Evolutionary conservation across 1,140 invertebrate genomes (phyloP).

Genomic region (Portunus trituberculatus): DNA sequence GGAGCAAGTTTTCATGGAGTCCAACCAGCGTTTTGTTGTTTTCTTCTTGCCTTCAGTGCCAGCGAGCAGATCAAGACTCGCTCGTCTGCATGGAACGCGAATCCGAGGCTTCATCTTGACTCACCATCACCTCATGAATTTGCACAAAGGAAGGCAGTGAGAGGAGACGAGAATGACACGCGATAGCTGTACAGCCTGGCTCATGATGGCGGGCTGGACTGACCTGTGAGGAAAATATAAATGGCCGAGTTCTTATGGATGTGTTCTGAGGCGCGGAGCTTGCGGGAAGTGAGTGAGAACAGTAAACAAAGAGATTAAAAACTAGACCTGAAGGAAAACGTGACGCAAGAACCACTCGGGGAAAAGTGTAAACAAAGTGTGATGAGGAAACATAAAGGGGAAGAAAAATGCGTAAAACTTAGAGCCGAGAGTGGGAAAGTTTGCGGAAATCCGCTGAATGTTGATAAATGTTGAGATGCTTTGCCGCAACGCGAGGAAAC

Average conservation of each 20-base stretch:
- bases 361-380: conserved; percentile 14
- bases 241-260: neutral
- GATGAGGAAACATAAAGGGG: neutral
- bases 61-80: neutral
- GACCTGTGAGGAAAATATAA: neutral
- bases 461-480: neutral
- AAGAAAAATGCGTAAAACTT: neutral
- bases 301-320: conserved; percentile 4
- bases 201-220: neutral
- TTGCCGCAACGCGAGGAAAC: neutral
- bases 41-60: conserved; percentile 3
- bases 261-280: neutral
- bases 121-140: neutral
- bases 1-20: neutral
- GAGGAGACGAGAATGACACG: neutral
- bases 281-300: conserved; percentile 9
- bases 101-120: neutral
- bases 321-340: neutral
- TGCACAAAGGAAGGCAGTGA: neutral
- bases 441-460: conserved; percentile 20
- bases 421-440: neutral
- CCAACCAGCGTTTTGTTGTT: neutral
- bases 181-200: neutral
- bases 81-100: neutral
- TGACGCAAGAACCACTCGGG: neutral